phyloP scores from a whole-genome alignment of 2,888 invertebrate genomes.

The Cataglyphis rosenhaueri region DNA sequence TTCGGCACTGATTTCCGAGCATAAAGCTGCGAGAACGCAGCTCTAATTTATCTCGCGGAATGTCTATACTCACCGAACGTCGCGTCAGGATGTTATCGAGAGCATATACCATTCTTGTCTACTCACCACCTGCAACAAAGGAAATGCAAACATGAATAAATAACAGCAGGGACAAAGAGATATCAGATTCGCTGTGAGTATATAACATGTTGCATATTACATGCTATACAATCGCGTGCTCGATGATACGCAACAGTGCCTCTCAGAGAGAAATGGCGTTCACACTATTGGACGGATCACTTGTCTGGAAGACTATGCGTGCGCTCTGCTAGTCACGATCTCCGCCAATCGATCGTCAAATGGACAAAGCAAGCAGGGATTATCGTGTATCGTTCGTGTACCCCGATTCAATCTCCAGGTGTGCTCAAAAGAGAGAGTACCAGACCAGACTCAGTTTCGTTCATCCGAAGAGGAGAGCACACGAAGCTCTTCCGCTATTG shows the following conservation, averaged over 20 bases:
- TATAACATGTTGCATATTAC: conserved; percentile 44
- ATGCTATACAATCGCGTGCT: conserved; percentile 47
- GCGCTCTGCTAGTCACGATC: conserved; percentile 44
- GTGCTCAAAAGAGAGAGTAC: conserved; percentile 1
- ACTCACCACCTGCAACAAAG: conserved; percentile 79
- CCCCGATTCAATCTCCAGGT: conserved; percentile 4
- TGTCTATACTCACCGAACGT: conserved; percentile 8
- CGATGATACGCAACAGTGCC: conserved; percentile 47
- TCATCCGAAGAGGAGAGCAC: neutral
- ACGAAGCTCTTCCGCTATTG: neutral
- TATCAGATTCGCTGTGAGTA: conserved; percentile 35
- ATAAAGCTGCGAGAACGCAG: neutral
- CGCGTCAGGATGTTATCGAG: conserved; percentile 1
- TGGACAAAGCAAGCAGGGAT: conserved; percentile 44
- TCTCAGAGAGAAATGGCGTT: conserved; percentile 39
- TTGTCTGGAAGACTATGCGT: conserved; percentile 48
- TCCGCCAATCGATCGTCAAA: conserved; percentile 48
- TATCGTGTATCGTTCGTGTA: conserved; percentile 24
- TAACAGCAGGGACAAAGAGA: conserved; percentile 11
- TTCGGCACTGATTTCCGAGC: conserved; percentile 14
- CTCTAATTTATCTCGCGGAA: conserved; percentile 24
- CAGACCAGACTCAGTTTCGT: conserved; percentile 5
- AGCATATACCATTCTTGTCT: conserved; percentile 17
- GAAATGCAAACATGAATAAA: conserved; percentile 57
- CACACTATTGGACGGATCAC: conserved; percentile 44